Base-by-base conservation (phyloP, 2,797 vertebrate genomes). In the Sebastes cheni region DNA sequence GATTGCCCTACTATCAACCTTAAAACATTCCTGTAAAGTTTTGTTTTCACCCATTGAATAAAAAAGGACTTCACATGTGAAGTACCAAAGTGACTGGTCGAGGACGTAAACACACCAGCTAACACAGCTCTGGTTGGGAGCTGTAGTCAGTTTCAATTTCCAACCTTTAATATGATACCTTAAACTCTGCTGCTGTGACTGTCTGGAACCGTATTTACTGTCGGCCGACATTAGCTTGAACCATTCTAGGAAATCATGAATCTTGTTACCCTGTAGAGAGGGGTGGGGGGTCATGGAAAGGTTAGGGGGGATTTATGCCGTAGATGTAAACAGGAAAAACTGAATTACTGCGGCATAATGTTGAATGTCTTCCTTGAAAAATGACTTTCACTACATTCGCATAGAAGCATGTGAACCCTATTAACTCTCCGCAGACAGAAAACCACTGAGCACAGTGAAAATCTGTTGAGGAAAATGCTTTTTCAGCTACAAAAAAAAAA, bases 111-210 rank as follows among this genome's bases (percentile, higher is more conserved):
- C 59, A 30, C 2, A 36, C 36, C 5, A 23, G 55, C 23, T 4
- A n/a, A 9, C 39, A 64, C 67, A 71, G 16, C 20, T 11, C 2
- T 12, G 61, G 61, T 32, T 22, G 25, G 10, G 22, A 36, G 65
- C 23, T 52, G 74, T 1, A 8, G 32, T 54, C n/a, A 20, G 76
- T 80, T 73, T 78, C 62, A 68, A 20, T 75, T 62, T 89, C 58
- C 25, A 78, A 80, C 78, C 66, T 88, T 86, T 80, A 79, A 89
- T 65, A 10, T 80, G 66, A 89, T 60, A 58, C 70, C 50, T 61
- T 73, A 34, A 75, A 67, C 72, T 34, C 12, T 27, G 34, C 70
- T 67, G 29, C 59, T 0, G 30, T 61, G 9, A 42, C 52, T 14
- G 36, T n/a, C 77, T 72, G 25, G 12, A 77, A 9, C 36, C 58